Evolutionary conservation across 2,113 vertebrate species (phyloP).

Genomic region (Bostrychus sinensis): DNA sequence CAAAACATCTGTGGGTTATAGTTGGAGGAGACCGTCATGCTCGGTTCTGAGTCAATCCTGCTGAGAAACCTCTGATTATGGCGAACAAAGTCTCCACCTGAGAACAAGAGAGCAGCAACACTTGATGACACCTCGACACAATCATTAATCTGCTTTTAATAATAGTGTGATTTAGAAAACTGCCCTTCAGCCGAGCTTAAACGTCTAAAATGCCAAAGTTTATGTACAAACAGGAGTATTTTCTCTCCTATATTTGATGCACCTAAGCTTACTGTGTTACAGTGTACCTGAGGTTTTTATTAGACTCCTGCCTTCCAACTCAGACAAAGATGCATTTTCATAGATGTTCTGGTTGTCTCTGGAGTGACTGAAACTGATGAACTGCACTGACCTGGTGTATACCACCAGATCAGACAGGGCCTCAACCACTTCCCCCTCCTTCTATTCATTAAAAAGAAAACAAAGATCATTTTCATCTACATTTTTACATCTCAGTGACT

Average conservation of each 20-base stretch:
- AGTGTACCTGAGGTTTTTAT: constrained; percentile 75
- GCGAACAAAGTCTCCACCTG: constrained; percentile 78
- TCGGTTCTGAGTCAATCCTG: constrained; percentile 86
- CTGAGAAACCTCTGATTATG: constrained; percentile 86
- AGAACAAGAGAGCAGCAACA: not conserved
- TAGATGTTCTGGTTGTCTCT: constrained; percentile 75
- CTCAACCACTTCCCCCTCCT: constrained; percentile 76
- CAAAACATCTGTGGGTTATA: constrained; percentile 90
- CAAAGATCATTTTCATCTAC: constrained; percentile 2
- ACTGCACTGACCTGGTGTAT: constrained; percentile 85
- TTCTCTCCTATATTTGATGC: not conserved
- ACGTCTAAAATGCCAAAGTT: not conserved
- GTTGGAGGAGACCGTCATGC: constrained; percentile 83
- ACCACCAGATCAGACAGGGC: constrained; percentile 87
- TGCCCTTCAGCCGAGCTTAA: not conserved
- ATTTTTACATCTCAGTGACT: not conserved
- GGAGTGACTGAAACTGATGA: constrained; percentile 84
- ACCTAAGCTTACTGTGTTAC: not conserved
- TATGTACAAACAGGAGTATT: too few relatives aligned
- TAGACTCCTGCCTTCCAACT: constrained; percentile 79
- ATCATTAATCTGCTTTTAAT: not conserved
- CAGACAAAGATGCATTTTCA: constrained; percentile 86
- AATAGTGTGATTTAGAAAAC: constrained; percentile 8
- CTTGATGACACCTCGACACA: constrained; percentile 1
- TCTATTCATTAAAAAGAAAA: constrained; percentile 20